phyloP scores from a whole-genome alignment of 2,797 vertebrate species.

The Peromyscus nudipes region DNA sequence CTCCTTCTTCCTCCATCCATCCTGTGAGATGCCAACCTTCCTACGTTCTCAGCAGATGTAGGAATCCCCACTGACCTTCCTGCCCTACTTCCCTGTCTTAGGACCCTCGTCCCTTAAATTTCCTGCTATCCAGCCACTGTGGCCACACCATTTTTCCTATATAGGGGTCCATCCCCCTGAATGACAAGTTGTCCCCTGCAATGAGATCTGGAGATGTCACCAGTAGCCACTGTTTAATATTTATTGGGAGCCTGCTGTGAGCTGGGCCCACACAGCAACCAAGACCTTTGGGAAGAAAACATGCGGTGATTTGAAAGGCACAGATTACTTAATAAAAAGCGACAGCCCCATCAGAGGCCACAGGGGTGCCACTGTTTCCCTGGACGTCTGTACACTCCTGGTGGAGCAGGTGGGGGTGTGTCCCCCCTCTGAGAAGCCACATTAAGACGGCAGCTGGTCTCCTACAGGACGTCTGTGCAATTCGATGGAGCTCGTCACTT shows the following conservation, averaged over 20 bases:
- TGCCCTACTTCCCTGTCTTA: background rate
- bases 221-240: conserved; percentile 73
- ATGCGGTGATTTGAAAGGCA: conserved; percentile 73
- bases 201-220: conserved; percentile 54
- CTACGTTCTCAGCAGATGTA: background rate
- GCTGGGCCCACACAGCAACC: conserved; percentile 64
- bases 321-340: conserved; percentile 82
- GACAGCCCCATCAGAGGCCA: conserved; percentile 73
- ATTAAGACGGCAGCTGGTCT: conserved; percentile 83
- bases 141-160: background rate
- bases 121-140: background rate
- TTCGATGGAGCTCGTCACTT: conserved; percentile 83
- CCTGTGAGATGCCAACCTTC: background rate
- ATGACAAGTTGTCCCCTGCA: conserved; percentile 41
- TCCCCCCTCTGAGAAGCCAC: conserved; percentile 66
- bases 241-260: conserved; percentile 70
- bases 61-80: background rate
- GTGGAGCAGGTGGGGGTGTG: conserved; percentile 78
- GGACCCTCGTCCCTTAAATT: background rate
- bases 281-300: conserved; percentile 75
- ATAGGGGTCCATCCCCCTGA: background rate
- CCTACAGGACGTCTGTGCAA: conserved; percentile 76
- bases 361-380: conserved; percentile 70
- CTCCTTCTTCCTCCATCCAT: background rate
- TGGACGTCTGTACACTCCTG: conserved; percentile 68